Conservation (phyloP, 2,888 invertebrate genomes). For the Serrognathus titanus region DNA sequence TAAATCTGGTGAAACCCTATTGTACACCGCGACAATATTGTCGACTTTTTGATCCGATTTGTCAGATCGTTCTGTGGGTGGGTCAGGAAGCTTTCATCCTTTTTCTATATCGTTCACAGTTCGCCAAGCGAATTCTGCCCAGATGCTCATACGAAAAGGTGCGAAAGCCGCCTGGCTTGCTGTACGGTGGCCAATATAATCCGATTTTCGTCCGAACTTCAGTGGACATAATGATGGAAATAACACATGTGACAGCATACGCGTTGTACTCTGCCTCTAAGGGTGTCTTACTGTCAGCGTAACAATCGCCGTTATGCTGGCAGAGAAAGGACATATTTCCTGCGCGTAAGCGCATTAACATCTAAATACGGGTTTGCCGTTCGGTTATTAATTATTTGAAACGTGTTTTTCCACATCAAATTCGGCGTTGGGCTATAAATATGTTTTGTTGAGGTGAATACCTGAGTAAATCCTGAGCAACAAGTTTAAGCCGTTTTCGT, state of each 20-base stretch:
- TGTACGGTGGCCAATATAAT: constrained; percentile 44
- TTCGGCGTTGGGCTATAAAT: too few relatives aligned
- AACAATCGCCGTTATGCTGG: constrained; percentile 39
- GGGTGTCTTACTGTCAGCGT: constrained; percentile 50
- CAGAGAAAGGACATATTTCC: constrained; percentile 42
- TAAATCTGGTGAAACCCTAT: constrained; percentile 46
- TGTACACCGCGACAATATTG: constrained; percentile 50
- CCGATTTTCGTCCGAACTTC: constrained; percentile 47
- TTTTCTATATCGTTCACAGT: constrained; percentile 47
- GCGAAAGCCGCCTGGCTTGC: constrained; percentile 16
- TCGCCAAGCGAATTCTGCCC: constrained; percentile 25
- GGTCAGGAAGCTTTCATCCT: constrained; percentile 47
- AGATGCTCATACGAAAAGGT: constrained; percentile 15
- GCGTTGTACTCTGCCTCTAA: constrained; percentile 43
- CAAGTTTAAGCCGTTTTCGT: too few relatives aligned
- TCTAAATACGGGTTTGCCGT: constrained; percentile 1
- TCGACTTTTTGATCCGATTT: constrained; percentile 54
- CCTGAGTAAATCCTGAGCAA: too few relatives aligned
- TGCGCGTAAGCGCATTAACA: constrained; percentile 44
- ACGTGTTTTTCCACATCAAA: not conserved
- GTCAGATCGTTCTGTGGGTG: constrained; percentile 50
- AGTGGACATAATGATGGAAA: constrained; percentile 48
- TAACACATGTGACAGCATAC: constrained; percentile 48
- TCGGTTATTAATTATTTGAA: not conserved
- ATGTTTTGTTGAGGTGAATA: too few relatives aligned